These are phyloP conservation scores for Crotalus tigris DNA, from an alignment of 2,113 vertebrate species.

Conservation along the genomic window DNA sequence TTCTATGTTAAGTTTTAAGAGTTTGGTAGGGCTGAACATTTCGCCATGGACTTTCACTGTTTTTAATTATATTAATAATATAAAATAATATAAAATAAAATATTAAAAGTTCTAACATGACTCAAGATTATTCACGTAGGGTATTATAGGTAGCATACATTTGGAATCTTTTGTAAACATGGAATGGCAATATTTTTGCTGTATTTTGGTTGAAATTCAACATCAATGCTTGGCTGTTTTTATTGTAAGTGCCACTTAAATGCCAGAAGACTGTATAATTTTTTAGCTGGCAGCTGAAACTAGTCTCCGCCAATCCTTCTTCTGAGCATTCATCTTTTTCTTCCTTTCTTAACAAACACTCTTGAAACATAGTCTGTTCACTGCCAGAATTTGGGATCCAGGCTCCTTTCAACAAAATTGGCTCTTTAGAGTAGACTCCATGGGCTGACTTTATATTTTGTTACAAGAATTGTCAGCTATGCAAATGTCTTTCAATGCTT, in stretches of 20 bases:
- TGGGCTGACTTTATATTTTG: not conserved
- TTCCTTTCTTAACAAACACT: not conserved
- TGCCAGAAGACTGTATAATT: not conserved
- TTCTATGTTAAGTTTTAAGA: not conserved
- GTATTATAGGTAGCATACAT: not conserved
- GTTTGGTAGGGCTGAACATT: not conserved
- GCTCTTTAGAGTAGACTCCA: not conserved
- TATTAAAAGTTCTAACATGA: not conserved
- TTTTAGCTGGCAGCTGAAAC: not conserved
- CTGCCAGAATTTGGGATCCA: not conserved
- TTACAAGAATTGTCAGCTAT: not conserved
- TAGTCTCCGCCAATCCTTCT: not conserved
- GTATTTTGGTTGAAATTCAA: not conserved
- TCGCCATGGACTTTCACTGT: not conserved
- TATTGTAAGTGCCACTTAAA: not conserved
- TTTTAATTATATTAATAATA: not conserved
- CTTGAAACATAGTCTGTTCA: not conserved
- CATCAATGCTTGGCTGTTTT: not conserved
- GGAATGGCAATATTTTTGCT: not conserved
- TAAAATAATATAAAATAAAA: not conserved
- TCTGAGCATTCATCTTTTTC: not conserved
- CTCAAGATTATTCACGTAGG: not conserved
- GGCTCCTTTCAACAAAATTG: not conserved
- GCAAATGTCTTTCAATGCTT: constrained; percentile 2
- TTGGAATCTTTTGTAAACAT: not conserved